Conservation (phyloP, 2,888 invertebrate genomes). For the Melieria crassipennis region DNA sequence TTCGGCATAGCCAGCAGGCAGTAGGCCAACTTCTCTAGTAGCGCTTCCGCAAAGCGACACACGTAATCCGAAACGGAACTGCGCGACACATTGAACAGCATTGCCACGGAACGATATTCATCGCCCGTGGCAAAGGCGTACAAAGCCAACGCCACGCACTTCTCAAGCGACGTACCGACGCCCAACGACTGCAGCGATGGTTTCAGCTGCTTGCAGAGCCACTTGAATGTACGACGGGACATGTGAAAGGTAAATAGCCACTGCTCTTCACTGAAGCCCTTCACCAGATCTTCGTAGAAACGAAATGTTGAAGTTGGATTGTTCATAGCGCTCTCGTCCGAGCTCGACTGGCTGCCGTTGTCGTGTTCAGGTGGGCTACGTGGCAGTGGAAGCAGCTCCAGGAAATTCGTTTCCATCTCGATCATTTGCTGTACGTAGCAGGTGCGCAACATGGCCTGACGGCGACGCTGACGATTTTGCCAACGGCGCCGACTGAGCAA, state of each 20-base stretch:
- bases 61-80: slow-evolving; percentile 55
- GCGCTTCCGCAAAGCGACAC: slow-evolving; percentile 56
- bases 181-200: slow-evolving; percentile 44
- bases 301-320: slow-evolving; percentile 17
- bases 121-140: slow-evolving; percentile 59
- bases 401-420: slow-evolving; percentile 55
- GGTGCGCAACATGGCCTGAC: slow-evolving; percentile 50
- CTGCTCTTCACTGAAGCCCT: slow-evolving; percentile 47
- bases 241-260: slow-evolving; percentile 60
- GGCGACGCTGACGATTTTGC: slow-evolving; percentile 50
- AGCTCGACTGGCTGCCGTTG: neutral
- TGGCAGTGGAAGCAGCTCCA: slow-evolving; percentile 51
- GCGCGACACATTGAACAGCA: slow-evolving; percentile 55
- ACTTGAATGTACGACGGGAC: slow-evolving; percentile 52
- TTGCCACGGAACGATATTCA: slow-evolving; percentile 54
- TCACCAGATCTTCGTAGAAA: slow-evolving; percentile 49
- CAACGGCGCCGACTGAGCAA: slow-evolving; percentile 54
- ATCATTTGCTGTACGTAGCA: slow-evolving; percentile 57
- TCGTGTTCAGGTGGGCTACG: neutral
- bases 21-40: slow-evolving; percentile 52
- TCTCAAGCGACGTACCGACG: slow-evolving; percentile 49
- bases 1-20: slow-evolving; percentile 53
- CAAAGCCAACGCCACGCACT: slow-evolving; percentile 57
- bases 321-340: neutral
- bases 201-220: slow-evolving; percentile 52